Evolutionary conservation across 2,888 invertebrate species (phyloP).

Genomic region (Coremacera marginata): DNA sequence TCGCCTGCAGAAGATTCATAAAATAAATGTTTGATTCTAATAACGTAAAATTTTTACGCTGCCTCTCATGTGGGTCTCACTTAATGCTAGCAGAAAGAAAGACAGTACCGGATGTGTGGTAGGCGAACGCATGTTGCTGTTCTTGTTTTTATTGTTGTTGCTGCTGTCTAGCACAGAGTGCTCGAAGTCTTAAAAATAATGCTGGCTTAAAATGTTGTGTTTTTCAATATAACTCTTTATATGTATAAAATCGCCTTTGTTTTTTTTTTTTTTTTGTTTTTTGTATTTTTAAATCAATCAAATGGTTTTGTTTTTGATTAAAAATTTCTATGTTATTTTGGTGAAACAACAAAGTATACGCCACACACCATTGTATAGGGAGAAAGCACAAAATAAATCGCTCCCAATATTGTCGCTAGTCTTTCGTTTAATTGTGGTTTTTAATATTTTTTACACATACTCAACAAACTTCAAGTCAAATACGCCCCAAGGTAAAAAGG

Average conservation of each 20-base stretch:
- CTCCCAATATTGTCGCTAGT: background rate
- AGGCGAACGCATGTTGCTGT: background rate
- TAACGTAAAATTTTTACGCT: background rate
- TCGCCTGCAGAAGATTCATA: background rate
- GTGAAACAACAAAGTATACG: slow-evolving; percentile 36
- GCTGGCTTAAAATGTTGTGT: background rate
- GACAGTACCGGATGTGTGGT: background rate
- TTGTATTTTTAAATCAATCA: slow-evolving; percentile 59
- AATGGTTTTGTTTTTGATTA: slow-evolving; percentile 64
- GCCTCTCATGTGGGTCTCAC: background rate
- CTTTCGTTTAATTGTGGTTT: slow-evolving; percentile 59
- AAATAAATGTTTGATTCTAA: slow-evolving; percentile 20
- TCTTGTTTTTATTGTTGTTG: background rate
- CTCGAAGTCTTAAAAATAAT: background rate
- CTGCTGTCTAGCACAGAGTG: background rate
- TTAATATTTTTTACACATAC: slow-evolving; percentile 48
- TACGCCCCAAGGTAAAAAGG: background rate
- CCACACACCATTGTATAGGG: no score
- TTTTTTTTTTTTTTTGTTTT: no score
- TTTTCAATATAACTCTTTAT: background rate
- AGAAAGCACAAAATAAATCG: no score
- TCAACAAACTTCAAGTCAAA: background rate
- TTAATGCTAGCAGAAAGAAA: background rate
- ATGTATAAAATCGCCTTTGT: background rate
- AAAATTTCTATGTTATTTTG: slow-evolving; percentile 49